Evolutionary conservation across 2,797 vertebrate species (phyloP).

Genomic region (Peromyscus nudipes): DNA sequence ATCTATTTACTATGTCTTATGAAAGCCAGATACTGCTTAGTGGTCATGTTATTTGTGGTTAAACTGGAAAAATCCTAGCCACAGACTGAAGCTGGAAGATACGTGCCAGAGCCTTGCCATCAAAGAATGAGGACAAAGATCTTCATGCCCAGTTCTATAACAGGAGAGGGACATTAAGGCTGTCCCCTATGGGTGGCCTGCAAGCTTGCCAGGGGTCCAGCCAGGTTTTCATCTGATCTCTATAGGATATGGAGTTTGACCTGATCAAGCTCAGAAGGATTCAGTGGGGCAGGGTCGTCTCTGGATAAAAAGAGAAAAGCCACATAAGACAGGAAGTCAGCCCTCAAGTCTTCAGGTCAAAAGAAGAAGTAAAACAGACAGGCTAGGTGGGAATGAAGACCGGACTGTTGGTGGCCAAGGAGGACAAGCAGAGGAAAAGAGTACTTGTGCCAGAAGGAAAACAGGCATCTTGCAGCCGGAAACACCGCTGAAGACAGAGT

Average conservation of each 20-base stretch:
- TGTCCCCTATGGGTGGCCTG: background rate
- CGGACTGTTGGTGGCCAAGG: no score
- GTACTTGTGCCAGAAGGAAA: background rate
- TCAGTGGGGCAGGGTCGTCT: background rate
- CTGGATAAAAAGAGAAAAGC: background rate
- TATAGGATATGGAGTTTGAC: background rate
- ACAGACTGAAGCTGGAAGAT: constrained; percentile 84
- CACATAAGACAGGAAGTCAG: background rate
- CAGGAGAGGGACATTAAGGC: no score
- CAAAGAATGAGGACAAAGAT: background rate
- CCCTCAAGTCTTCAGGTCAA: background rate
- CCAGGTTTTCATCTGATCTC: background rate
- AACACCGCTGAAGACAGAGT: background rate
- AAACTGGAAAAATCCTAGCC: constrained; percentile 93
- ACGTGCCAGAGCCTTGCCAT: background rate
- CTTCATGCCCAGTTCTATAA: background rate
- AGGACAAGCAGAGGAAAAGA: background rate
- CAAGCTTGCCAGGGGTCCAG: background rate
- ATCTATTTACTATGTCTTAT: constrained; percentile 92
- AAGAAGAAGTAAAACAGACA: background rate
- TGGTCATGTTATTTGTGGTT: constrained; percentile 94
- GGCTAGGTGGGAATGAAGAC: background rate
- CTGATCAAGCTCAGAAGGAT: background rate
- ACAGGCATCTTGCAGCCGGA: background rate
- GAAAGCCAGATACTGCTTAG: constrained; percentile 96